Conservation (phyloP, 2,797 vertebrate species). For the Erethizon dorsatum region DNA sequence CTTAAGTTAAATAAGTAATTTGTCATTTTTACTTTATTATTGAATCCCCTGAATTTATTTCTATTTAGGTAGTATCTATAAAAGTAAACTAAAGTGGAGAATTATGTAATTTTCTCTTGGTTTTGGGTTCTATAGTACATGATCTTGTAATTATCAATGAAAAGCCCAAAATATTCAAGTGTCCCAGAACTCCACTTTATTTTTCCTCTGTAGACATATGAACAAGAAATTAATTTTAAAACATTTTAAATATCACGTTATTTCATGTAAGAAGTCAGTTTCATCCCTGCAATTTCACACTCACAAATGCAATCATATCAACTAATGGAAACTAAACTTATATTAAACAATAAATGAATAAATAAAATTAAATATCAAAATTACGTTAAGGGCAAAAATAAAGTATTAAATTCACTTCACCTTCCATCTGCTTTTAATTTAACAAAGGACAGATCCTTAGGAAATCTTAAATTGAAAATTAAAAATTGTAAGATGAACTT, state of each 20-base stretch:
- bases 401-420: slow-evolving; percentile 54
- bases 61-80: background rate
- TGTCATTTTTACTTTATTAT: slow-evolving; percentile 34
- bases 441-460: slow-evolving; percentile 1
- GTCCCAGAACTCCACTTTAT: background rate
- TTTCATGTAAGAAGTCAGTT: background rate
- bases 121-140: background rate
- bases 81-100: slow-evolving; percentile 48
- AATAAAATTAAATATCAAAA: slow-evolving; percentile 68
- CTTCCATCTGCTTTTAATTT: slow-evolving; percentile 64
- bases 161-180: slow-evolving; percentile 33
- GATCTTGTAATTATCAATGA: slow-evolving; percentile 47
- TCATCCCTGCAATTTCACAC: slow-evolving; percentile 52
- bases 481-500: slow-evolving; percentile 41
- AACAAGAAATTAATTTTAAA: background rate
- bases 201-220: slow-evolving; percentile 20
- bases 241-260: background rate
- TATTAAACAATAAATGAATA: slow-evolving; percentile 29
- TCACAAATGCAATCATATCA: slow-evolving; percentile 39
- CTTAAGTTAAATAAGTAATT: slow-evolving; percentile 26
- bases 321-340: slow-evolving; percentile 46
- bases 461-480: slow-evolving; percentile 42
- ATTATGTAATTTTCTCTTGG: slow-evolving; percentile 39
- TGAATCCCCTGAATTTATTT: slow-evolving; percentile 12
- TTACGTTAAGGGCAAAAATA: slow-evolving; percentile 54